phyloP scores from a whole-genome alignment of 2,797 vertebrate genomes.

The Trachops cirrhosus region DNA sequence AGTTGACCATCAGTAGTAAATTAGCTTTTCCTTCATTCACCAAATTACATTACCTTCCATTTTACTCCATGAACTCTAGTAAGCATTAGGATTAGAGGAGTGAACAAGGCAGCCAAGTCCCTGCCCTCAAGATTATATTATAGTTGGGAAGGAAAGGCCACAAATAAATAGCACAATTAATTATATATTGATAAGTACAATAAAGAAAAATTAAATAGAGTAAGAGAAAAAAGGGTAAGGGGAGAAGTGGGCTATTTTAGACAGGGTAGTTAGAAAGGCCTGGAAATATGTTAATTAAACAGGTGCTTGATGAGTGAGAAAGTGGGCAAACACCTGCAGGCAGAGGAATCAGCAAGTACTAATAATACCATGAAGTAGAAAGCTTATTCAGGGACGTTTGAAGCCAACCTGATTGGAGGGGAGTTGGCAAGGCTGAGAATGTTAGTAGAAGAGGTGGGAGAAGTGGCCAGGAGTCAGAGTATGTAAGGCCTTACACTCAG shows the following conservation, averaged over 20 bases:
- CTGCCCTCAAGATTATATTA: not conserved
- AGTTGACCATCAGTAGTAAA: not conserved
- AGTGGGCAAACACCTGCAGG: not conserved
- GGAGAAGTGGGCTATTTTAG: not conserved
- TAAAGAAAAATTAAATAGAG: conserved; percentile 16
- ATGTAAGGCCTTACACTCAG: not conserved
- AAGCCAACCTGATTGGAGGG: not conserved
- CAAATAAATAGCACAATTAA: conserved; percentile 1
- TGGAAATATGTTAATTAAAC: not conserved
- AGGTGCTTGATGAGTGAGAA: not conserved
- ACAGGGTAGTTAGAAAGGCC: not conserved
- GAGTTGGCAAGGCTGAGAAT: not conserved
- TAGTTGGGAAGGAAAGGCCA: not conserved
- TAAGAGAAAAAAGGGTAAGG: not conserved
- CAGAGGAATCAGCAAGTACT: not conserved
- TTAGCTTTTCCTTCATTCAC: conserved; percentile 17
- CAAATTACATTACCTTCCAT: conserved; percentile 19
- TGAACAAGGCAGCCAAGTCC: not conserved
- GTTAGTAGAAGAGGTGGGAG: not conserved
- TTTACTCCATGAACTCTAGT: not conserved
- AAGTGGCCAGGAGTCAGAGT: not conserved
- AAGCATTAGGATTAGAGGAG: not conserved
- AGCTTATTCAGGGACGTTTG: not conserved
- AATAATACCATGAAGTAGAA: not conserved
- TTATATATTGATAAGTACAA: not conserved